Conservation (phyloP, 2,797 vertebrate species). For the Melanotaenia nigrans region DNA sequence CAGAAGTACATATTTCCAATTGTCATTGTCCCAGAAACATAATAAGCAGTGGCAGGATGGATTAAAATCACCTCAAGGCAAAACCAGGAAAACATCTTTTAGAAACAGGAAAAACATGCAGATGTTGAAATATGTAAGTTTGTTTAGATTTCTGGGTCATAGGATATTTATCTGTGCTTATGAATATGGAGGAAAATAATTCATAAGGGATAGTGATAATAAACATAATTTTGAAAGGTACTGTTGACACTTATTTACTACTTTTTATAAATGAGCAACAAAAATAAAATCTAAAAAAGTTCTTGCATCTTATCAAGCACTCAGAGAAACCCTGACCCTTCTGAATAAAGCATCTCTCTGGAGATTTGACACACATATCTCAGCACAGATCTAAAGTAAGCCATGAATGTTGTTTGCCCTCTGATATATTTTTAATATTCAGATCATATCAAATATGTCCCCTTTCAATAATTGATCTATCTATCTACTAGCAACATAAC, state of each 20-base stretch:
- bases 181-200: constrained; percentile 71
- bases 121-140: constrained; percentile 32
- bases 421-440: constrained; percentile 84
- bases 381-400: constrained; percentile 77
- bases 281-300: constrained; percentile 49
- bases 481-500: constrained; percentile 73
- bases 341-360: constrained; percentile 76
- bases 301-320: constrained; percentile 73
- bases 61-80: constrained; percentile 39
- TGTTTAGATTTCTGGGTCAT: constrained; percentile 69
- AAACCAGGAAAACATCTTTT: constrained; percentile 54
- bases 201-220: constrained; percentile 55
- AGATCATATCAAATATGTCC: constrained; percentile 78
- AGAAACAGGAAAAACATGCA: constrained; percentile 39
- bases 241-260: constrained; percentile 55
- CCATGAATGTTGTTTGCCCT: constrained; percentile 77
- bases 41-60: constrained; percentile 58
- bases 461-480: constrained; percentile 80
- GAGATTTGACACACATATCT: constrained; percentile 81
- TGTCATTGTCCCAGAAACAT: constrained; percentile 57
- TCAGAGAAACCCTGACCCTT: constrained; percentile 76
- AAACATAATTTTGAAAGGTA: constrained; percentile 72
- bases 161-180: constrained; percentile 64
- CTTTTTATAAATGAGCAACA: constrained; percentile 62
- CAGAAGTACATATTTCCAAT: constrained; percentile 40